Conservation (phyloP, 1,140 invertebrate genomes). For the Monochamus saltuarius region DNA sequence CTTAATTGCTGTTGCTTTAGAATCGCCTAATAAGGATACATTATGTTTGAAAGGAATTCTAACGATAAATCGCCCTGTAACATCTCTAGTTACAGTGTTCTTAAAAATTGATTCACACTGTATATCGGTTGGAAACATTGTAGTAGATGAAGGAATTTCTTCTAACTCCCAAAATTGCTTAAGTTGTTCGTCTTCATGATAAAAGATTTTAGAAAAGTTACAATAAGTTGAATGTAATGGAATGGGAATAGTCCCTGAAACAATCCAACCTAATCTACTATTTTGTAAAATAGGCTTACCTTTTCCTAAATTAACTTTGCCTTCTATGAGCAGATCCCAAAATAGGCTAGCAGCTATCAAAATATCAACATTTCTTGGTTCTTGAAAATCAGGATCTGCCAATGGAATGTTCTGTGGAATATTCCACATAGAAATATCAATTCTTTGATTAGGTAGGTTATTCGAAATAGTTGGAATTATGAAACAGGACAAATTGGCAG, state of each 20-base stretch:
- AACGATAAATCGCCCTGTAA: no score
- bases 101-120: no score
- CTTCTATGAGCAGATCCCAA: constrained; percentile 17
- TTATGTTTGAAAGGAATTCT: no score
- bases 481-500: constrained; percentile 13
- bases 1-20: no score
- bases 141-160: constrained; percentile 2
- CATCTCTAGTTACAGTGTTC: no score
- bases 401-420: constrained; percentile 31
- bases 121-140: no score
- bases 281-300: constrained; percentile 40
- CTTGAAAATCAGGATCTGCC: constrained; percentile 35
- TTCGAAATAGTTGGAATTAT: constrained; percentile 17
- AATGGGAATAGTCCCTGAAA: constrained; percentile 16
- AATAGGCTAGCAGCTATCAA: constrained; percentile 34
- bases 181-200: constrained; percentile 15
- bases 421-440: constrained; percentile 20
- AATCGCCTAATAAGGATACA: no score
- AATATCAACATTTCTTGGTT: constrained; percentile 28
- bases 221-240: no score
- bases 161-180: constrained; percentile 41
- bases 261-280: constrained; percentile 40
- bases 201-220: background rate
- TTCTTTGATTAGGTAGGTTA: constrained; percentile 5
- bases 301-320: constrained; percentile 29